Conservation (phyloP, 2,797 vertebrate genomes). For the Esox lucius region DNA sequence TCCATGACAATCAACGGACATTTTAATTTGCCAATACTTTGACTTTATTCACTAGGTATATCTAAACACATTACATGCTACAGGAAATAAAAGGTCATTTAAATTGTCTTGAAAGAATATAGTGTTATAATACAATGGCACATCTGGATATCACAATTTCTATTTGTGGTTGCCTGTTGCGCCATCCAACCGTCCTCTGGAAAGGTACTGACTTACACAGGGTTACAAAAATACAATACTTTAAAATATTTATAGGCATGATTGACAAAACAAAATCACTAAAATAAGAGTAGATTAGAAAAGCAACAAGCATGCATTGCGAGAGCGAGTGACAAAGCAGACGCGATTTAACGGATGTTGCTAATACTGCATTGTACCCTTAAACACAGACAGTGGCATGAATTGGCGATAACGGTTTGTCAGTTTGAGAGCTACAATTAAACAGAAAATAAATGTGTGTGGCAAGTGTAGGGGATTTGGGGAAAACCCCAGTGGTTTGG, state of each 20-base stretch:
- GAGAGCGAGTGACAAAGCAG: constrained; percentile 29
- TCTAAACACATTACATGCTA: constrained; percentile 98
- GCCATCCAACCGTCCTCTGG: constrained; percentile 64
- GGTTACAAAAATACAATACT: constrained; percentile 75
- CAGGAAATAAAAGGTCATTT: constrained; percentile 85
- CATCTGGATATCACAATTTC: constrained; percentile 80
- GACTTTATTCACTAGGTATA: constrained; percentile 95
- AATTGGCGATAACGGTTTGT: constrained; percentile 18
- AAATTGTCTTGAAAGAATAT: constrained; percentile 92
- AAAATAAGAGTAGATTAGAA: constrained; percentile 60
- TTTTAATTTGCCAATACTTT: constrained; percentile 75
- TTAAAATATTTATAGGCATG: constrained; percentile 63
- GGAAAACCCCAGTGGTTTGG: not conserved
- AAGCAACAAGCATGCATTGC: constrained; percentile 47
- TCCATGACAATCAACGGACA: not conserved
- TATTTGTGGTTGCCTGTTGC: constrained; percentile 63
- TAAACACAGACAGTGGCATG: constrained; percentile 24
- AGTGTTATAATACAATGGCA: constrained; percentile 98
- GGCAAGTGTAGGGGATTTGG: not conserved
- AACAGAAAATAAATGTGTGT: not conserved
- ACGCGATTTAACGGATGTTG: constrained; percentile 24
- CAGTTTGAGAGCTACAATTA: constrained; percentile 21
- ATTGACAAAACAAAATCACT: constrained; percentile 63
- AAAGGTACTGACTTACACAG: constrained; percentile 73
- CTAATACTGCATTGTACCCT: not conserved